phyloP scores from a whole-genome alignment of 1,140 invertebrate genomes.

The Apocrypta bakeri region DNA sequence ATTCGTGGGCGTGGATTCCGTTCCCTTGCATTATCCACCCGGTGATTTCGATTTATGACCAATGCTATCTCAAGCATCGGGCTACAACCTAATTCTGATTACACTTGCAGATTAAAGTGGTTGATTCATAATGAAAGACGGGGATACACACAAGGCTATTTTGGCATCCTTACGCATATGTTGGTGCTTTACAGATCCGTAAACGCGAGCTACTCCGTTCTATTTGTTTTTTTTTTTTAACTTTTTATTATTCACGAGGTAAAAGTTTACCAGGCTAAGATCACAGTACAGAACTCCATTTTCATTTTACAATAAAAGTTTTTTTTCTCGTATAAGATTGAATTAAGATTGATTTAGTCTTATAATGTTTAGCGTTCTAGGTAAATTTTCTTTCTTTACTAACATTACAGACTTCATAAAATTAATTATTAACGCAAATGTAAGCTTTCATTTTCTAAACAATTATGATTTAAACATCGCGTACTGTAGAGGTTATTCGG shows the following conservation, averaged over 20 bases:
- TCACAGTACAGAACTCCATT: background rate
- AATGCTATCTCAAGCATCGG: constrained; percentile 59
- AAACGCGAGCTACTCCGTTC: background rate
- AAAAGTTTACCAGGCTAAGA: no score
- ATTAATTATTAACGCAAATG: background rate
- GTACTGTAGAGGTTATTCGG: constrained; percentile 40
- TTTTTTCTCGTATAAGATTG: no score
- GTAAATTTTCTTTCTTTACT: no score
- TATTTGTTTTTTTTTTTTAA: background rate
- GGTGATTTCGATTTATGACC: constrained; percentile 62
- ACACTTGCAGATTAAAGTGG: constrained; percentile 24
- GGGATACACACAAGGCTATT: background rate
- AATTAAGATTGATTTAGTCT: no score
- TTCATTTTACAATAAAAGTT: background rate
- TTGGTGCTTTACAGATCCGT: background rate
- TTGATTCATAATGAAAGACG: background rate
- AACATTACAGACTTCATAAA: background rate
- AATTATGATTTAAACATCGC: background rate
- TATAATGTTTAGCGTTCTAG: no score
- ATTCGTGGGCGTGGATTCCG: background rate
- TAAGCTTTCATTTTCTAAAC: constrained; percentile 1
- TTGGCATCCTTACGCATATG: background rate
- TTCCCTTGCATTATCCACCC: constrained; percentile 53
- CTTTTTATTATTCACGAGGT: no score
- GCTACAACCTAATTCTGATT: constrained; percentile 34